phyloP scores from a whole-genome alignment of 2,113 vertebrate genomes.

The Pelodiscus sinensis region DNA sequence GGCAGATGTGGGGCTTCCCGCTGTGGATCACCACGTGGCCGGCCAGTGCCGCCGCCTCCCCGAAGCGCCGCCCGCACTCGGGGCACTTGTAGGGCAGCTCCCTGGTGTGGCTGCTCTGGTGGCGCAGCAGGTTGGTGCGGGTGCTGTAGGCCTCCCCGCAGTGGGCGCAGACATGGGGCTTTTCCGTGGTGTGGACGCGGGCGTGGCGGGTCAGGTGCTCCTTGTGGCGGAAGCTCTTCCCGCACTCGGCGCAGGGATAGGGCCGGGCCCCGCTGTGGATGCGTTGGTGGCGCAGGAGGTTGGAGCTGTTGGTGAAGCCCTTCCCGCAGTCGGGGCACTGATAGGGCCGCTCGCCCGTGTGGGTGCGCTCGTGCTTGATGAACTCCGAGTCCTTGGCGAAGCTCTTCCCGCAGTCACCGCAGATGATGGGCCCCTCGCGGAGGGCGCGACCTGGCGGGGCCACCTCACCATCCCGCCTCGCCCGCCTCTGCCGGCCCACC shows the following conservation, averaged over 20 bases:
- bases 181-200: not conserved
- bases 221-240: not conserved
- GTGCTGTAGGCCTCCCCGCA: not conserved
- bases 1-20: constrained; percentile 47
- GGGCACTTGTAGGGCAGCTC: constrained; percentile 62
- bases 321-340: not conserved
- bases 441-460: not conserved
- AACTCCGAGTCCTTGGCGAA: not conserved
- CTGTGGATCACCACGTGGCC: constrained; percentile 63
- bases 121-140: not conserved
- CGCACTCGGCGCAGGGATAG: not conserved
- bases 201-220: not conserved
- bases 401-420: not conserved
- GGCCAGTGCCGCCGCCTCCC: constrained; percentile 49
- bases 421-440: not conserved
- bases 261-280: not conserved
- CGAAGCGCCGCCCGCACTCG: constrained; percentile 64
- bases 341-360: not conserved
- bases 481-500: not conserved
- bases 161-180: not conserved
- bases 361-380: not conserved
- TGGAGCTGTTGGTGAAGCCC: not conserved
- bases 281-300: not conserved
- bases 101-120: constrained; percentile 25
- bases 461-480: not conserved